Conservation (phyloP, 2,888 invertebrate species). For the Athalia circularis region DNA sequence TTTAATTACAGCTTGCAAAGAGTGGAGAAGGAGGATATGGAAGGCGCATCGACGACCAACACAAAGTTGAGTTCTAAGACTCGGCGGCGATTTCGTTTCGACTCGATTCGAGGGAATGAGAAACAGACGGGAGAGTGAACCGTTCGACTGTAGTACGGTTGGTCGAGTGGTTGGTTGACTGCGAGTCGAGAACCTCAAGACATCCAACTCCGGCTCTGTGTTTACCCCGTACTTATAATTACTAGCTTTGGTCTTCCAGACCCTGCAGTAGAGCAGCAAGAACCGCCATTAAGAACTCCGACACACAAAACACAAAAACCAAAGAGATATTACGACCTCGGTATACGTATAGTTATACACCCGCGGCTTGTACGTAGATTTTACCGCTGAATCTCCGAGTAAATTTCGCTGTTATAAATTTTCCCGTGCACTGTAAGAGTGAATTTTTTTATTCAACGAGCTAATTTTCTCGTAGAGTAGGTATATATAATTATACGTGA, state of each 20-base stretch:
- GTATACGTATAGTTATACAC: too few species aligned
- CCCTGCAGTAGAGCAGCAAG: slow-evolving; percentile 54
- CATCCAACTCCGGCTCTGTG: slow-evolving; percentile 62
- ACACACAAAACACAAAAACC: slow-evolving; percentile 32
- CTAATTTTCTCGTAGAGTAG: too few species aligned
- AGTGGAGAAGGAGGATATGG: slow-evolving; percentile 20
- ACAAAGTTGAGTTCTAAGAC: slow-evolving; percentile 6
- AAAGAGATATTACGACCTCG: background rate
- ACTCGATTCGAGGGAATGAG: slow-evolving; percentile 3
- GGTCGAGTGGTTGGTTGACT: slow-evolving; percentile 53
- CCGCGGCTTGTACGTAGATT: too few species aligned
- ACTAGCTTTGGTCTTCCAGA: slow-evolving; percentile 55
- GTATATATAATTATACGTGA: too few species aligned
- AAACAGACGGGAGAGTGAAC: slow-evolving; percentile 61
- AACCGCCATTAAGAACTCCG: slow-evolving; percentile 60
- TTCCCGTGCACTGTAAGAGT: too few species aligned
- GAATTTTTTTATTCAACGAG: too few species aligned
- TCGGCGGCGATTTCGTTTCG: slow-evolving; percentile 20
- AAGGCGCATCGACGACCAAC: slow-evolving; percentile 7
- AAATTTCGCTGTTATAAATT: too few species aligned
- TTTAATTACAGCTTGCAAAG: slow-evolving; percentile 67
- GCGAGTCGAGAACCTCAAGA: slow-evolving; percentile 3
- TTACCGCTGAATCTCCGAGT: too few species aligned
- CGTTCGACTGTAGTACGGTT: slow-evolving; percentile 19
- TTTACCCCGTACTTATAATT: slow-evolving; percentile 73